Conservation (phyloP, 1,140 invertebrate species). For the Caenorhabditis inopinata region DNA sequence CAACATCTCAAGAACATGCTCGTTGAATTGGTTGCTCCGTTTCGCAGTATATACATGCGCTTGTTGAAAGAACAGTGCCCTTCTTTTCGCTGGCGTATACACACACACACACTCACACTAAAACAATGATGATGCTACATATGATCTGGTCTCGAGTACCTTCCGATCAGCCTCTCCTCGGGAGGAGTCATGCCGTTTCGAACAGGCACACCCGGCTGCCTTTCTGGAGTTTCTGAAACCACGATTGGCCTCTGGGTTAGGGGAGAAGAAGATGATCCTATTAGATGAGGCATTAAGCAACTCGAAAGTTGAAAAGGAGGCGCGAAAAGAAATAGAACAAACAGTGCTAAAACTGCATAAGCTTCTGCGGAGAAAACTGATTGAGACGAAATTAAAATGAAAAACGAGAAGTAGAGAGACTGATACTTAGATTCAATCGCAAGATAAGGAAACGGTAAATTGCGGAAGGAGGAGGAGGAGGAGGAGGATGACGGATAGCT, state of each 20-base stretch:
- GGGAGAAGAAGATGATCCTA: too few relatives aligned
- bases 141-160: slow-evolving; percentile 4
- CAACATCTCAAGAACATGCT: neutral
- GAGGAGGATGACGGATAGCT: slow-evolving; percentile 26
- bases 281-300: too few relatives aligned
- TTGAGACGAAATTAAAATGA: neutral
- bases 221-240: too few relatives aligned
- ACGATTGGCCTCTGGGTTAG: too few relatives aligned
- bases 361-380: neutral
- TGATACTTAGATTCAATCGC: neutral
- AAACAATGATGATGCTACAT: slow-evolving; percentile 5
- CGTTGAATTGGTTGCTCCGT: neutral
- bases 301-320: neutral
- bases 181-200: slow-evolving; percentile 13
- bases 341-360: slow-evolving; percentile 16
- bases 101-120: neutral
- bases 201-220: neutral
- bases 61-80: slow-evolving; percentile 6
- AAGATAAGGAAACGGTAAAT: neutral
- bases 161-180: neutral
- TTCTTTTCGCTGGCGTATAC: neutral
- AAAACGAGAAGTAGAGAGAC: neutral
- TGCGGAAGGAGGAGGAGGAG: neutral
- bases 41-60: neutral
- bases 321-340: slow-evolving; percentile 27